phyloP scores from a whole-genome alignment of 2,888 invertebrate genomes.

The Eupeodes latifasciatus region DNA sequence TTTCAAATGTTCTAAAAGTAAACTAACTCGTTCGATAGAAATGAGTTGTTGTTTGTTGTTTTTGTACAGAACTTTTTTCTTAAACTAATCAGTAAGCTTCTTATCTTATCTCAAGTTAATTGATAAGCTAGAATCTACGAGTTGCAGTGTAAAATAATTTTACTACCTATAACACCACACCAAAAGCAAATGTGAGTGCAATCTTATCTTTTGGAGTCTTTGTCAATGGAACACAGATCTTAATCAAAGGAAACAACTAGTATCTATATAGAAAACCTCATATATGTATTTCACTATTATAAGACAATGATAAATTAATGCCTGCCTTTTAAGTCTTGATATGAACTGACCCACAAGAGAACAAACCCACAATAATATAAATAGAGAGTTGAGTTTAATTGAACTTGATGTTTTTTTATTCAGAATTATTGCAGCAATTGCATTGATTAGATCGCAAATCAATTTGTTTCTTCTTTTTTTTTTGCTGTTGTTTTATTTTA shows the following conservation, averaged over 20 bases:
- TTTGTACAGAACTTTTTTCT: slow-evolving; percentile 10
- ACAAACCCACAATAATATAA: neutral
- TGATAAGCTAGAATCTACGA: slow-evolving; percentile 28
- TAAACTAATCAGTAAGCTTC: slow-evolving; percentile 21
- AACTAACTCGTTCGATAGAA: slow-evolving; percentile 33
- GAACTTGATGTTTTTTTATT: slow-evolving; percentile 9
- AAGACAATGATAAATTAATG: neutral
- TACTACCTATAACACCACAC: neutral
- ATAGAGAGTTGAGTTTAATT: slow-evolving; percentile 19
- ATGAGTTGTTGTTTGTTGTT: neutral
- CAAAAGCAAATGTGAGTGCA: slow-evolving; percentile 14
- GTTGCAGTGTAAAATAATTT: neutral
- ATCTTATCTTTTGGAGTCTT: slow-evolving; percentile 22
- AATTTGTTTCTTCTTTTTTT: neutral
- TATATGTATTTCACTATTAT: neutral
- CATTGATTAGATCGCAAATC: slow-evolving; percentile 37
- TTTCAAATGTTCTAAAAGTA: slow-evolving; percentile 29
- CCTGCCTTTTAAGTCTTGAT: neutral
- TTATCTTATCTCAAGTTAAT: slow-evolving; percentile 46
- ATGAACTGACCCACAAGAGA: neutral
- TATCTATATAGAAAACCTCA: neutral
- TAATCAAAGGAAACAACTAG: neutral
- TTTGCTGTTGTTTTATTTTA: neutral
- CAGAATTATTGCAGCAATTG: slow-evolving; percentile 45
- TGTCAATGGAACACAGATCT: slow-evolving; percentile 11